Evolutionary conservation across 2,113 vertebrate genomes (phyloP), one percentile per base, ranked within the genome.

Genomic region (Chamaetylas fuelleborni): DNA sequence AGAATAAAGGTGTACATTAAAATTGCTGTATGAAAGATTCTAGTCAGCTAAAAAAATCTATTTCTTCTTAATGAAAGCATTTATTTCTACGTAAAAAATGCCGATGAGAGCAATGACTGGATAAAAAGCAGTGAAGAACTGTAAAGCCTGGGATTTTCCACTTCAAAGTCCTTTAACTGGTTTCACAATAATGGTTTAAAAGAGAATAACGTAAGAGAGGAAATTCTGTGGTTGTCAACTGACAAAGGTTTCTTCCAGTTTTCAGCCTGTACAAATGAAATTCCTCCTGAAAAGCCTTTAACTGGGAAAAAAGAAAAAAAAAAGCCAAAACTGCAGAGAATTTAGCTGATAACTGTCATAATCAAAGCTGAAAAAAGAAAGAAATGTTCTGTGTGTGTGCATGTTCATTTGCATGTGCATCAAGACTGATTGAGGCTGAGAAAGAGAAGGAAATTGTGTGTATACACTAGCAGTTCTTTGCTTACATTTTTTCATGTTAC

Each of bases 1-100:
- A 93, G 70, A 81, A 83, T 95, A 93, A 97, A 97, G 64, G 72
- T 96, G 43, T 93, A 95, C 92, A 74, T 94, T 95, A 96, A 97
- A 97, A 96, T 96, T 93, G 83, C 36, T 90, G 48, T 28, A 65
- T 60, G 66, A 71, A 90, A 74, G 18, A 91, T 95, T 95, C 62
- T 77, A 94, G 94, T 94, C 92, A 95, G 71, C 76, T 93, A 88
- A 84, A 93, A 93, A 96, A 95, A 91, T 81, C 69, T 95, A 80
- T 88, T 93, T 71, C 11, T 58, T 67, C 89, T 93, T 88, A 97
- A 85, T 67, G 73, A 91, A 92, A 69, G 62, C 24, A 85, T 86
- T 96, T 92, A 45, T 95, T 96, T 96, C n/a, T 82, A 93, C 92
- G 76, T 65, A 62, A 53, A 81, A 90, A 92, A 87, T 81, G 60